A percentile compares a stretch with the other conserved stretches of the same genome.
Conservation (phyloP, 2,888 invertebrate genomes). For the Drosophila monieri region DNA sequence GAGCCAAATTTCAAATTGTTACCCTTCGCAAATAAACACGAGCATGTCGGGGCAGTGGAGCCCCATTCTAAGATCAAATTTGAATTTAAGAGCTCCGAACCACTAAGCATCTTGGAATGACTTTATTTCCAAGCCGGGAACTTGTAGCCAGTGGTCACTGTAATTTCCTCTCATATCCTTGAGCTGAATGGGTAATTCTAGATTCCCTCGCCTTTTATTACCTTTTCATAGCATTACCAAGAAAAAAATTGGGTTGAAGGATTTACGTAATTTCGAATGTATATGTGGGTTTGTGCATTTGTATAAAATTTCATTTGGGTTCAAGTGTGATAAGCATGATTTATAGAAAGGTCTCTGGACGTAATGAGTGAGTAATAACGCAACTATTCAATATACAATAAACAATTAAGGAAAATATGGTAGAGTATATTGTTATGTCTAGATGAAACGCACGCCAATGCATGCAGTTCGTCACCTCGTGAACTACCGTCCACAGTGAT, state of each 20-base stretch:
- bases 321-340: slow-evolving; percentile 3
- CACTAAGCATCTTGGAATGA: background rate
- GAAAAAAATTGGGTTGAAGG: background rate
- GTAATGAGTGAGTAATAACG: too few relatives aligned
- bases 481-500: too few relatives aligned
- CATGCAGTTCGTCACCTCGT: too few relatives aligned
- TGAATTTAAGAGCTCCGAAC: background rate
- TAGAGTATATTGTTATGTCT: too few relatives aligned
- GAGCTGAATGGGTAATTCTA: slow-evolving; percentile 13
- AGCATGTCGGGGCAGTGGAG: slow-evolving; percentile 21
- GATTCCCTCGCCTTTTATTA: slow-evolving; percentile 16
- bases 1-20: slow-evolving; percentile 74
- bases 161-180: slow-evolving; percentile 28
- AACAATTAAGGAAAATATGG: too few relatives aligned
- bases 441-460: too few relatives aligned
- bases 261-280: too few relatives aligned
- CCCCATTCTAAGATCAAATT: slow-evolving; percentile 1
- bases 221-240: slow-evolving; percentile 18
- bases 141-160: slow-evolving; percentile 11
- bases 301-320: slow-evolving; percentile 1
- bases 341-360: too few relatives aligned
- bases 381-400: too few relatives aligned
- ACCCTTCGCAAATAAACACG: slow-evolving; percentile 58
- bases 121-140: background rate
- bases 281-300: too few relatives aligned